Percentiles rank a stretch among this genome's conserved stretches.
Conservation (phyloP, 2,113 vertebrate genomes). For the Stictonetta naevosa region DNA sequence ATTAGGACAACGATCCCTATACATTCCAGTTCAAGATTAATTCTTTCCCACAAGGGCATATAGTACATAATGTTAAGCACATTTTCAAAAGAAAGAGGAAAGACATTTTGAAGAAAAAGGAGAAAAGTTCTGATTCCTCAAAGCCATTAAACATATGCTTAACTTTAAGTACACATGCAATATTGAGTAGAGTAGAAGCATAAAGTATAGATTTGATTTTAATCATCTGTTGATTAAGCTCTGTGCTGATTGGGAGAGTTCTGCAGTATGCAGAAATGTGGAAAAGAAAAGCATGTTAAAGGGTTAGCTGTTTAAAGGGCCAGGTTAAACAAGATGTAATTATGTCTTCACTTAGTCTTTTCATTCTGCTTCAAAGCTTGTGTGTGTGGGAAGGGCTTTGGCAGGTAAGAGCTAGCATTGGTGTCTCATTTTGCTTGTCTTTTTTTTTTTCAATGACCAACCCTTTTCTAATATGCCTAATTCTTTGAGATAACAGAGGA, state of each 20-base stretch:
- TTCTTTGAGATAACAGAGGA: not conserved
- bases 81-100: not conserved
- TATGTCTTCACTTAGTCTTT: conserved; percentile 16
- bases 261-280: not conserved
- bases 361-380: conserved; percentile 45
- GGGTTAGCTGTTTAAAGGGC: not conserved
- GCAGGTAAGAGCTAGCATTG: not conserved
- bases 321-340: conserved; percentile 33
- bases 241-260: not conserved
- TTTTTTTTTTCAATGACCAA: not conserved
- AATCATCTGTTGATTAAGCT: conserved; percentile 10
- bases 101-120: not conserved
- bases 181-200: not conserved
- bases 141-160: not conserved
- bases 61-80: not conserved
- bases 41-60: conserved; percentile 48
- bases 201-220: not conserved
- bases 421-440: not conserved
- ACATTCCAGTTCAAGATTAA: conserved; percentile 51
- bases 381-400: conserved; percentile 4
- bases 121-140: not conserved
- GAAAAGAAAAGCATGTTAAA: not conserved
- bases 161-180: not conserved
- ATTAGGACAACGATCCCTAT: conserved; percentile 31
- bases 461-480: not conserved